A percentile compares a stretch with the other conserved stretches of the same genome.
These are phyloP conservation scores for Meiosimyza platycephala DNA, from an alignment of 2,888 invertebrate species.

Conservation along the genomic window DNA sequence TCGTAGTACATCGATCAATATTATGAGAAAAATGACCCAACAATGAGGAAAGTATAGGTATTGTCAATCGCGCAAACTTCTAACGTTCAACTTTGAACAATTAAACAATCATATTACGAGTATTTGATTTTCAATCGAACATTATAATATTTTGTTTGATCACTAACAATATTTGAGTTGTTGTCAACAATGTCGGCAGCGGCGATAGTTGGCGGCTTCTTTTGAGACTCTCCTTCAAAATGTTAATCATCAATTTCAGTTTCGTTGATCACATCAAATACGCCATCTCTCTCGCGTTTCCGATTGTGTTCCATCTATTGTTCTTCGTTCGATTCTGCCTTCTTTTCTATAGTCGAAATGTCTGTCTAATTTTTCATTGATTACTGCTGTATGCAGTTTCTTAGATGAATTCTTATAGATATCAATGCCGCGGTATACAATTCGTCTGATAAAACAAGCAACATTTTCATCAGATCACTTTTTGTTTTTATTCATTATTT, in stretches of 20 bases:
- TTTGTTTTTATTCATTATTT: not conserved
- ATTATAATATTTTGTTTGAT: constrained; percentile 43
- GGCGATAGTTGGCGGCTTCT: constrained; percentile 19
- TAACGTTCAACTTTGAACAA: constrained; percentile 20
- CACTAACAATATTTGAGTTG: constrained; percentile 41
- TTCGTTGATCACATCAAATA: constrained; percentile 17
- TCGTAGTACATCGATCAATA: constrained; percentile 7
- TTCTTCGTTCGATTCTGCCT: not conserved
- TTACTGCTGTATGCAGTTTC: constrained; percentile 12
- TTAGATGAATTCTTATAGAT: constrained; percentile 27
- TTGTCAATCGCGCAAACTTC: constrained; percentile 11
- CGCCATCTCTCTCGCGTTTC: not conserved
- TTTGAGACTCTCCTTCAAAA: constrained; percentile 21
- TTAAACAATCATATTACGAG: constrained; percentile 2
- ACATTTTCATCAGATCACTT: constrained; percentile 6
- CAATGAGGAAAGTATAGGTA: not conserved
- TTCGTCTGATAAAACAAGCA: not conserved
- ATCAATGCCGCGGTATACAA: constrained; percentile 12
- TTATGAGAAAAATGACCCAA: not conserved
- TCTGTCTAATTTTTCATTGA: constrained; percentile 11
- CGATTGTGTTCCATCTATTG: not conserved
- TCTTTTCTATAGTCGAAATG: not conserved
- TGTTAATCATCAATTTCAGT: constrained; percentile 5
- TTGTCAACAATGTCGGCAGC: constrained; percentile 7
- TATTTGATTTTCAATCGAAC: constrained; percentile 59